A percentile compares a stretch with the other conserved stretches of the same genome.
These are phyloP conservation scores for Threskiornis aethiopicus DNA, from an alignment of 2,797 vertebrate genomes.

Conservation along the genomic window DNA sequence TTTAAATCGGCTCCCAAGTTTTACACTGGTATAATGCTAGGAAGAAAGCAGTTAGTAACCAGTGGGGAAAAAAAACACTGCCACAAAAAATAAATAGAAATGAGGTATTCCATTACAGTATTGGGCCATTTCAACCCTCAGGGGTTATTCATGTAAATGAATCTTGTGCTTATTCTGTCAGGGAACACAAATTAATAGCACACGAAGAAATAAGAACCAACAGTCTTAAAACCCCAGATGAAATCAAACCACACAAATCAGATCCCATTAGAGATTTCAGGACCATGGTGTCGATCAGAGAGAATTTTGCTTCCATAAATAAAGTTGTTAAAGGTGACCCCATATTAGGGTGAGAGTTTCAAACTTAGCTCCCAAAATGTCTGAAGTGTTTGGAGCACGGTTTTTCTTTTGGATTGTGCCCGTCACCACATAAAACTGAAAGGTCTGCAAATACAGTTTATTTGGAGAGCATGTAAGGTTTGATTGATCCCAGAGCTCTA, in stretches of 20 bases:
- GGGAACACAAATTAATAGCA: constrained; percentile 8
- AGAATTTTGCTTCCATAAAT: neutral
- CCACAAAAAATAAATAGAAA: constrained; percentile 15
- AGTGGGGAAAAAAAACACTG: neutral
- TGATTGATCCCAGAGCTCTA: neutral
- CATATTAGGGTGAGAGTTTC: neutral
- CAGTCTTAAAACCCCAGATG: neutral
- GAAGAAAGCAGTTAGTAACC: neutral
- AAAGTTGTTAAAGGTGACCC: neutral
- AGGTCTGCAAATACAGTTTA: neutral
- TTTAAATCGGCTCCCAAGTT: neutral
- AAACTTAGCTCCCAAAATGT: neutral
- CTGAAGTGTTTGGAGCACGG: neutral
- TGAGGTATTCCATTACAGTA: neutral
- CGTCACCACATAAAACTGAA: neutral
- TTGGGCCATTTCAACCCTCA: neutral
- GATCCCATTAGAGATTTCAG: neutral
- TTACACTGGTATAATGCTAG: neutral
- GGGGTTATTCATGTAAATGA: constrained; percentile 11
- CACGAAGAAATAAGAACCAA: constrained; percentile 7
- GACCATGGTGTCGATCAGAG: neutral
- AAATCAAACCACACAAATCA: constrained; percentile 11
- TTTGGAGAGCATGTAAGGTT: neutral
- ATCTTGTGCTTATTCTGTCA: constrained; percentile 35
- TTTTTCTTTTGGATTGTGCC: neutral